phyloP scores from a whole-genome alignment of 2,113 vertebrate genomes.

The Chrysochloris asiatica region DNA sequence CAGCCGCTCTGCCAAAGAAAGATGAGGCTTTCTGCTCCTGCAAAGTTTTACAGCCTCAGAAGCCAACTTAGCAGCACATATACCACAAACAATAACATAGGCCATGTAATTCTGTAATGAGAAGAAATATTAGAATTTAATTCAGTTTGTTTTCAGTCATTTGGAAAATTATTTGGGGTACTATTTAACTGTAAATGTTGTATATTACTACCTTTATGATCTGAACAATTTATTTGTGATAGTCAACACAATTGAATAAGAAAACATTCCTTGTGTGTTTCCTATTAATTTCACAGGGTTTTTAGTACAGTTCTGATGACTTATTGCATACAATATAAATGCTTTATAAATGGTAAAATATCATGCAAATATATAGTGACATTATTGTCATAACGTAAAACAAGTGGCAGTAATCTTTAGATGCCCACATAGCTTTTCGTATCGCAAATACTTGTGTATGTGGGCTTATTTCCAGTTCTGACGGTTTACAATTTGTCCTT shows the following conservation, averaged over 20 bases:
- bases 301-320: not conserved
- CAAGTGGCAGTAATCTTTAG: slow-evolving; percentile 28
- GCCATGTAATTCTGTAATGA: not conserved
- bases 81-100: too few relatives aligned
- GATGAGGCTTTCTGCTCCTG: too few relatives aligned
- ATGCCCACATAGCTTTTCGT: slow-evolving; percentile 79
- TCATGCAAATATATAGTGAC: not conserved
- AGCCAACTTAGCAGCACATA: too few relatives aligned
- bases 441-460: slow-evolving; percentile 76
- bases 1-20: too few relatives aligned
- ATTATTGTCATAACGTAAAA: slow-evolving; percentile 44
- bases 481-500: slow-evolving; percentile 91
- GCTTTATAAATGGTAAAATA: slow-evolving; percentile 35
- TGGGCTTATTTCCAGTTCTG: slow-evolving; percentile 82
- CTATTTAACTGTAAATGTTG: slow-evolving; percentile 26
- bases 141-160: slow-evolving; percentile 18
- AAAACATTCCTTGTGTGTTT: not conserved
- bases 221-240: slow-evolving; percentile 22
- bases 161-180: slow-evolving; percentile 44
- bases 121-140: slow-evolving; percentile 41
- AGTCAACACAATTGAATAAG: not conserved
- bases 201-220: not conserved
- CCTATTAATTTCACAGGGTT: not conserved
- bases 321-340: not conserved
- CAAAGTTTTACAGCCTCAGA: too few relatives aligned